Percentiles rank a stretch among this genome's conserved stretches.
phyloP scores from a whole-genome alignment of 2,888 invertebrate species.

The Kuschelorhynchus macadamiae region DNA sequence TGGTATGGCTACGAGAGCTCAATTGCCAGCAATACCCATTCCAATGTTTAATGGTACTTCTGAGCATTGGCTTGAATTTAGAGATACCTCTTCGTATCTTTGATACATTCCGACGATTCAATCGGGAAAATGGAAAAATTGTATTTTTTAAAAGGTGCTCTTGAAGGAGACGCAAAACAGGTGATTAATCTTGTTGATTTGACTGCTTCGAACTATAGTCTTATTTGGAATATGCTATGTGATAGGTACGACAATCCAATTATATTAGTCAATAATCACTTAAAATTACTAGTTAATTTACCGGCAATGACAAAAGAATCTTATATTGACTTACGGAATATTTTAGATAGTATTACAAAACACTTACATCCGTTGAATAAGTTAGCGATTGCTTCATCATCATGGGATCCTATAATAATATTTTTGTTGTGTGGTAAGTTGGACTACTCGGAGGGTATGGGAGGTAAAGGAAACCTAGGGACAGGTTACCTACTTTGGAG shows the following conservation, averaged over 20 bases:
- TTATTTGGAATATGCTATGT: background rate
- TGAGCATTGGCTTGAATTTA: conserved; percentile 38
- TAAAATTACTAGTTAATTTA: no score
- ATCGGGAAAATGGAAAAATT: conserved; percentile 33
- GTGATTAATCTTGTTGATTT: conserved; percentile 20
- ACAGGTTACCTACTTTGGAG: conserved; percentile 1
- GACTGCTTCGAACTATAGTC: conserved; percentile 12
- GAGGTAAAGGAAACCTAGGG: no score
- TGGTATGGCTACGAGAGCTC: no score
- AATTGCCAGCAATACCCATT: conserved; percentile 33
- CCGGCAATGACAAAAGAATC: no score
- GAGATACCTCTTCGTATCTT: conserved; percentile 26
- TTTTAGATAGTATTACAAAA: no score
- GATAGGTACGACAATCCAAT: no score
- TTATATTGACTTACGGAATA: no score
- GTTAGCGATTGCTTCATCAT: background rate
- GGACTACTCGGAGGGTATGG: conserved; percentile 7
- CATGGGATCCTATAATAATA: no score
- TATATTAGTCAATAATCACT: no score
- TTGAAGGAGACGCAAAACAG: conserved; percentile 21
- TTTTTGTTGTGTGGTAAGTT: conserved; percentile 18
- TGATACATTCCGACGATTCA: conserved; percentile 35
- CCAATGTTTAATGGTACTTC: conserved; percentile 31
- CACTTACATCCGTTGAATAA: conserved; percentile 18
- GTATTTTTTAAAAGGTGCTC: conserved; percentile 39